Evolutionary conservation across 2,888 invertebrate species (phyloP), one percentile per base, ranked within the genome.

Genomic region (Embidobia sp.): DNA sequence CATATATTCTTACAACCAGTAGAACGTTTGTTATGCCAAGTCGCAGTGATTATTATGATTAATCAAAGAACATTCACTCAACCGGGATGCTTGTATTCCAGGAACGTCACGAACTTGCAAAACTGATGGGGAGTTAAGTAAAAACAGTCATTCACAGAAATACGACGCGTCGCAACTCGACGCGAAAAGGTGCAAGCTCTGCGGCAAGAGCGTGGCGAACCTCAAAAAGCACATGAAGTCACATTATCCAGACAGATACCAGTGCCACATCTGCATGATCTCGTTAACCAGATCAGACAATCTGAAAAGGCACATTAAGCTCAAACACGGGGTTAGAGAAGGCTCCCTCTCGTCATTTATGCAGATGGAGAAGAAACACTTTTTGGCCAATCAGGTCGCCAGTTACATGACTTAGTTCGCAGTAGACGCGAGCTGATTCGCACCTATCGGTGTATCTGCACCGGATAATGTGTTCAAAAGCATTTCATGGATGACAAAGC

Each of bases 231-330:
- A 90, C 83, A 90, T 90, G 89, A 89, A 90, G 85, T 89, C 89
- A 57, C 90, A 90, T 80, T 88, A 87, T 76, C 90, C 90, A 63
- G 90, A 89, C 81, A 90, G 90, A 79, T 88, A 89, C 83, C 89
- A 88, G 78, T 90, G 90, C 82, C 90, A 90, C 57, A 89, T 90
- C 80, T 90, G 90, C 83, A 88, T 89, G 84, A 90, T 90, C 85
- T 90, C 90, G 78, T 89, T 90, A 74, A 90, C 90, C 77, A 88
- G 91, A 81, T 90, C 90, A 78, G 91, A 91, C 84, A 91, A 91
- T 87, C 85, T 91, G 64, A 91, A 91, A 86, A 88, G 90, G 82
- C 91, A 91, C 80, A 90, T 91, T 81, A 90, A 90, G 79, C 86
- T 90, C 77, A 90, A 91, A 82, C 91, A 91, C 81, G 88, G 89